A percentile compares a stretch with the other conserved stretches of the same genome.
phyloP scores from a whole-genome alignment of 2,113 vertebrate genomes.

The Hemicordylus capensis region DNA sequence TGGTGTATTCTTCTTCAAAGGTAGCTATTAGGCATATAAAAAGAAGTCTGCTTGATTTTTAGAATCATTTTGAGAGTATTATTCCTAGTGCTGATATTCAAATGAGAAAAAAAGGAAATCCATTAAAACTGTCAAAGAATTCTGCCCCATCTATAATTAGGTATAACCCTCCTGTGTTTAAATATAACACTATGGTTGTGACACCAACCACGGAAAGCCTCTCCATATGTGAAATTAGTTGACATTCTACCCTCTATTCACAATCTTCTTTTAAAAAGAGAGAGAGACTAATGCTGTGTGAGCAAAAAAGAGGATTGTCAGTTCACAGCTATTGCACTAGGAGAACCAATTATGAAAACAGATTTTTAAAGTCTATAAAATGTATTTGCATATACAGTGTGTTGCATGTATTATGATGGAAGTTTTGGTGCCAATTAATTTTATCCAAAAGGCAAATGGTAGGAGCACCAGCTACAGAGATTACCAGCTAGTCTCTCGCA shows the following conservation, averaged over 20 bases:
- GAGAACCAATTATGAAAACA: slow-evolving; percentile 29
- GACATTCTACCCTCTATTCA: slow-evolving; percentile 47
- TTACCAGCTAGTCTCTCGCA: not conserved
- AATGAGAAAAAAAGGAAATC: slow-evolving; percentile 64
- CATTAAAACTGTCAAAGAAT: slow-evolving; percentile 57
- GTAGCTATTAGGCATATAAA: slow-evolving; percentile 48
- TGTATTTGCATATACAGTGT: not conserved
- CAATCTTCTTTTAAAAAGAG: slow-evolving; percentile 39
- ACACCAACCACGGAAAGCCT: slow-evolving; percentile 58
- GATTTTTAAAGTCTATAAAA: slow-evolving; percentile 6
- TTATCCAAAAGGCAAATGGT: not conserved
- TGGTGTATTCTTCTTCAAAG: slow-evolving; percentile 62
- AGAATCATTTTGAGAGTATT: slow-evolving; percentile 49
- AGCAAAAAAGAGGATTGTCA: slow-evolving; percentile 27
- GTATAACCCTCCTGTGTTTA: slow-evolving; percentile 59
- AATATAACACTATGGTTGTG: slow-evolving; percentile 42
- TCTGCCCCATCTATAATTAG: slow-evolving; percentile 63
- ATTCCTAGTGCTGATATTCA: slow-evolving; percentile 57
- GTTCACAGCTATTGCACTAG: not conserved
- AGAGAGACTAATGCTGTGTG: not conserved
- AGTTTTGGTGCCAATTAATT: slow-evolving; percentile 8
- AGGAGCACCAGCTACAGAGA: not conserved
- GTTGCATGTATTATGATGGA: not conserved
- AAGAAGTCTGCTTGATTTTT: slow-evolving; percentile 54
- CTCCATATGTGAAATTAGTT: slow-evolving; percentile 50